Evolutionary conservation across 2,888 invertebrate genomes (phyloP), one percentile per base, ranked within the genome.

Genomic region (Endomychus coccineus): DNA sequence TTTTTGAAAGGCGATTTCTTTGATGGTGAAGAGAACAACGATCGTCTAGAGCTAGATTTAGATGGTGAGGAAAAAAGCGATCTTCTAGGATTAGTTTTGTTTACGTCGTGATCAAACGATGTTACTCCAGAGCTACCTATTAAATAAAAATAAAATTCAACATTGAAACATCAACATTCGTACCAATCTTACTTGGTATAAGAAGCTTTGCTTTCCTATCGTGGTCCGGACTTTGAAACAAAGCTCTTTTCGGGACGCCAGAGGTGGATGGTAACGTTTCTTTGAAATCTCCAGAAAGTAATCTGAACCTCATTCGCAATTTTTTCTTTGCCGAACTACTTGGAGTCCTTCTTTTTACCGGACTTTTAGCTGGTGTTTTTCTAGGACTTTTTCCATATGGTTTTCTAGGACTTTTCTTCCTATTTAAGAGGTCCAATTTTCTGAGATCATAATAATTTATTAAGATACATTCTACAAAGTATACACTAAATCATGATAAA

Each of bases 141-240:
- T n/a, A n/a, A n/a, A n/a, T n/a, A n/a, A n/a, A n/a, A n/a, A n/a
- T n/a, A n/a, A n/a, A n/a, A n/a, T n/a, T n/a, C n/a, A n/a, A n/a
- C n/a, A n/a, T n/a, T n/a, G n/a, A n/a, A n/a, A n/a, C n/a, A n/a
- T n/a, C n/a, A n/a, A n/a, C n/a, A n/a, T n/a, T n/a, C n/a, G n/a
- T n/a, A n/a, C n/a, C n/a, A n/a, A n/a, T n/a, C 51, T 49, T 39
- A 53, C 55, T 49, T 34, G 51, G 43, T 29, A 46, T 31, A 17
- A 47, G 43, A 14, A 48, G 39, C 39, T 40, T 49, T 31, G 45
- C 42, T 34, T 43, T 44, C 28, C 34, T 49, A 39, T 48, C 46
- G 36, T 46, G 43, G 32, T 57, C 74, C 2, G 85, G 84, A 56
- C 84, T 85, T 50, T 82, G 75, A 50, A 86, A 86, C 2, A 86